Percentiles rank a stretch among this genome's conserved stretches.
Evolutionary conservation across 2,113 vertebrate genomes (phyloP).

Genomic region (Ophthalmolycus amberensis): DNA sequence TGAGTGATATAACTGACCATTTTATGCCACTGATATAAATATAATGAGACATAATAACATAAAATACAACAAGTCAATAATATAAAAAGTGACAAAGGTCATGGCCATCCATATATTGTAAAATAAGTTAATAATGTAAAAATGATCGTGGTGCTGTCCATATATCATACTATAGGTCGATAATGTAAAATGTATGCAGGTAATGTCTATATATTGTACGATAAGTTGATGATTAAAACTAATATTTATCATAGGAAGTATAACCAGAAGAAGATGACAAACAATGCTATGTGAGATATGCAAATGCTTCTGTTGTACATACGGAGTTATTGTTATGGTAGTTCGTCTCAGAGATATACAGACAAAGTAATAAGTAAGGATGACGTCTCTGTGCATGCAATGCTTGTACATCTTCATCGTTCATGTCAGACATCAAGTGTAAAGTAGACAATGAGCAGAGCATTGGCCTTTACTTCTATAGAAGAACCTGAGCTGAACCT

Average conservation of each 20-base stretch:
- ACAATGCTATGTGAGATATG: neutral
- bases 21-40: no score
- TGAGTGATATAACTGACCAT: no score
- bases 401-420: neutral
- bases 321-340: neutral
- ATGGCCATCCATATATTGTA: no score
- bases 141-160: no score
- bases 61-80: neutral
- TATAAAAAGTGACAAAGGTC: no score
- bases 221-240: neutral
- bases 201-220: no score
- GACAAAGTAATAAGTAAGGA: neutral
- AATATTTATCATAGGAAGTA: neutral
- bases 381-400: neutral
- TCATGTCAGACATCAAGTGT: neutral
- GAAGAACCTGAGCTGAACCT: constrained; percentile 11
- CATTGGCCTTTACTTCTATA: neutral
- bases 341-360: neutral
- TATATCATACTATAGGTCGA: no score
- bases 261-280: neutral
- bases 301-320: neutral
- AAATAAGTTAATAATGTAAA: no score
- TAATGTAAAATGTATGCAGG: no score
- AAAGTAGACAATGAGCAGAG: neutral
- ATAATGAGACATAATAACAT: no score